Base-by-base conservation (phyloP, 2,113 vertebrate species). In the Blennius ocellaris region DNA sequence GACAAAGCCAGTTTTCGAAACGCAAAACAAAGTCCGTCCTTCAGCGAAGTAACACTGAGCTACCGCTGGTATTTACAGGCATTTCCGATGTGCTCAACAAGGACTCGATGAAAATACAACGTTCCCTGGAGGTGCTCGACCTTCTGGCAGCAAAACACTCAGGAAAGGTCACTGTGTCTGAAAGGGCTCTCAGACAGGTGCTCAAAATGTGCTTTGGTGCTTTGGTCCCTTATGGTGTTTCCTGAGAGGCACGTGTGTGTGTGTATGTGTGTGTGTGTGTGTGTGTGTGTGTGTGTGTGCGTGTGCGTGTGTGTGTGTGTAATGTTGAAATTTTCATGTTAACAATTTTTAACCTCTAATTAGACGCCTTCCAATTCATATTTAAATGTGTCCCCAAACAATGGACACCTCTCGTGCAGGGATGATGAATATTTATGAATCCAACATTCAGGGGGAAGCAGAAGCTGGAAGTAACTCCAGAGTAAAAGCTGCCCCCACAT, bases 401-500 rank as follows among this genome's bases (percentile, higher is more conserved):
- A 16, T 37, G 44, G 55, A 50, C 36, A 56, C 37, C 65, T 69
- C 6, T 47, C 45, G 55, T 51, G 48, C 55, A 16, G 60, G 50
- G 63, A 6, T 40, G 30, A 73, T 82, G 63, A 85, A 85, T 82
- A 76, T 80, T 63, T 53, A 82, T 84, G 73, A 81, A 43, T 80
- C 45, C 72, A 17, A 36, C 52, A 56, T 44, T 47, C 51, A 51
- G 55, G 76, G 62, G 61, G 80, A 69, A 51, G 58, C 76, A 65
- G 66, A 60, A 58, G 50, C 63, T 30, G 55, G 39, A 11, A 55
- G 75, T 78, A 65, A 73, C 76, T 85, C 67, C 61, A 61, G 41
- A 57, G 82, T 74, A 50, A 69, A 72, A 56, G 67, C 78, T n/a
- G 58, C 91, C 91, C 83, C 85, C 90, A 47, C 73, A 36, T 41